Percentiles rank a stretch among this genome's conserved stretches.
Conservation (phyloP, 2,888 invertebrate species). For the Choristoneura rosaceana region DNA sequence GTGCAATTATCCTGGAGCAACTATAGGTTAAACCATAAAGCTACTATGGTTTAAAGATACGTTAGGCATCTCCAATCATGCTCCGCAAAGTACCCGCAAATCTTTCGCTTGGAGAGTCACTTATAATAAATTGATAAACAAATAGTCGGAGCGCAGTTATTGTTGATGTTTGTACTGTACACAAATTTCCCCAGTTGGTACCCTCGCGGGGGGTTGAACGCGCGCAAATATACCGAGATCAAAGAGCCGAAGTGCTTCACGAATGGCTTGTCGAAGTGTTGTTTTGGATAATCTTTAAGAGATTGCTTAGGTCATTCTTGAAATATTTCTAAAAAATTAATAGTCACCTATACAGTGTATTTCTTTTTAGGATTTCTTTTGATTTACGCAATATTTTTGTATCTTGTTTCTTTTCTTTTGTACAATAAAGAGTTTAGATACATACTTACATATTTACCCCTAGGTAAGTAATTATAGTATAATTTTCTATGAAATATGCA, state of each 20-base stretch:
- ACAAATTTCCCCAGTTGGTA: conserved; percentile 61
- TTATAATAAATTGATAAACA: conserved; percentile 71
- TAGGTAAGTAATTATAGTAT: too few species aligned
- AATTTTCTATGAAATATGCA: too few species aligned
- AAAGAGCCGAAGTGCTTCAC: conserved; percentile 60
- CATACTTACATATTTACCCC: too few species aligned
- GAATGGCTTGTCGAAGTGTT: conserved; percentile 48
- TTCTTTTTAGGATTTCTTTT: too few species aligned
- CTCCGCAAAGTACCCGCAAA: conserved; percentile 36
- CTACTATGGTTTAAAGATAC: not conserved
- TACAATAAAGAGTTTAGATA: too few species aligned
- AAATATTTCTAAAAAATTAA: not conserved
- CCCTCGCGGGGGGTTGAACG: conserved; percentile 61
- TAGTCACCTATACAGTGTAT: too few species aligned
- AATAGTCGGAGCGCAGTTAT: conserved; percentile 71
- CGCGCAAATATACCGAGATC: conserved; percentile 72
- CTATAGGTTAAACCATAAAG: not conserved
- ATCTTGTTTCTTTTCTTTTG: too few species aligned
- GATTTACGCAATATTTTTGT: too few species aligned
- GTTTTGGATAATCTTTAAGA: conserved; percentile 44
- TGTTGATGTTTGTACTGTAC: conserved; percentile 77
- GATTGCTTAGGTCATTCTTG: conserved; percentile 5
- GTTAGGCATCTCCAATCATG: not conserved
- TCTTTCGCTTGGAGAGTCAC: conserved; percentile 48
- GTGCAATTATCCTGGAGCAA: too few species aligned